Conservation (phyloP, 2,888 invertebrate genomes). For the Lasioglossum lativentre region DNA sequence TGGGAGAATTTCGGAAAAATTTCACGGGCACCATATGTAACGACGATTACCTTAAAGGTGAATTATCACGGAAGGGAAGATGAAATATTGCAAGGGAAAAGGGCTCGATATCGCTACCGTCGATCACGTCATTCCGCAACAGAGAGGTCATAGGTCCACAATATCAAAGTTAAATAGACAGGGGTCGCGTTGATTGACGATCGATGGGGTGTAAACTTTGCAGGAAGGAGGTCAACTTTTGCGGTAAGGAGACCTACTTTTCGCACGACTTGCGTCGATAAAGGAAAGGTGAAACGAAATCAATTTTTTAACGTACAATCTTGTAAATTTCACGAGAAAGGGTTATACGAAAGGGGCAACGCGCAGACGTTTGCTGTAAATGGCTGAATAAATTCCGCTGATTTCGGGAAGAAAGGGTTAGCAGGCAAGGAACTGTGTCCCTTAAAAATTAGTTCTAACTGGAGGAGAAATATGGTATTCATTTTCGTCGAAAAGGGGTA, state of each 20-base stretch:
- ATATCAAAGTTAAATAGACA: slow-evolving; percentile 58
- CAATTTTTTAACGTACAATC: slow-evolving; percentile 41
- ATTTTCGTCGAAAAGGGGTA: not conserved
- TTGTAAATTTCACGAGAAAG: slow-evolving; percentile 43
- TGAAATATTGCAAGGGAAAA: slow-evolving; percentile 59
- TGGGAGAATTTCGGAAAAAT: slow-evolving; percentile 68
- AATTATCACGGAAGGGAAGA: slow-evolving; percentile 42
- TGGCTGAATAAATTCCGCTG: slow-evolving; percentile 6
- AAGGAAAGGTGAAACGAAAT: slow-evolving; percentile 21
- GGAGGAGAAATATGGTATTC: not conserved
- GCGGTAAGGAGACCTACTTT: slow-evolving; percentile 34
- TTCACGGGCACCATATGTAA: slow-evolving; percentile 75
- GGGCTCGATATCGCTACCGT: slow-evolving; percentile 40
- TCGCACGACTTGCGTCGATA: slow-evolving; percentile 27
- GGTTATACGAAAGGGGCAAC: slow-evolving; percentile 25
- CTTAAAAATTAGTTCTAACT: slow-evolving; percentile 15
- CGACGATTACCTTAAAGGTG: slow-evolving; percentile 33
- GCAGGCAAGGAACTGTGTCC: slow-evolving; percentile 13
- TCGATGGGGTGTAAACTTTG: slow-evolving; percentile 54
- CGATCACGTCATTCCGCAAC: slow-evolving; percentile 31
- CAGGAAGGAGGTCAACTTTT: slow-evolving; percentile 51
- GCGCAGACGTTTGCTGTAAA: slow-evolving; percentile 15
- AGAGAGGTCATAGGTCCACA: slow-evolving; percentile 42
- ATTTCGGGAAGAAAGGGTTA: slow-evolving; percentile 32
- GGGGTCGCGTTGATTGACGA: slow-evolving; percentile 50